Evolutionary conservation across 30 jellyfish, hydroid and myxozoan genomes (phyloP).

Genomic region (Calvadosia cruxmelitensis): DNA sequence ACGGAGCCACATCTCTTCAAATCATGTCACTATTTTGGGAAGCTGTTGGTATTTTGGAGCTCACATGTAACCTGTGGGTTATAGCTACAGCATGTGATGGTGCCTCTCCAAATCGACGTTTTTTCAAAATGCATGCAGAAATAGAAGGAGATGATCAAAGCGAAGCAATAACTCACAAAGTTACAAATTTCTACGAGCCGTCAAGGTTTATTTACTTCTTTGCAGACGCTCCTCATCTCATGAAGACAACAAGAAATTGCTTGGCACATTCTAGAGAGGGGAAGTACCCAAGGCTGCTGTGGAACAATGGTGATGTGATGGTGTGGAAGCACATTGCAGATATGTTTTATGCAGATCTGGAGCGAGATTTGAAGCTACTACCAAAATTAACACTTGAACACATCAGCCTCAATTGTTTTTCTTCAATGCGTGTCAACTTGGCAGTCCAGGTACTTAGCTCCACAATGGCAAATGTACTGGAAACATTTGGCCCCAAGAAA

Average conservation of each 20-base stretch:
- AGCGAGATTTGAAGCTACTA: slow-evolving; percentile 12
- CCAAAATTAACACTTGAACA: slow-evolving; percentile 45
- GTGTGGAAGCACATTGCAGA: slow-evolving; percentile 33
- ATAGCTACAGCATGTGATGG: slow-evolving; percentile 39
- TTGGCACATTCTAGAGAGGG: slow-evolving; percentile 32
- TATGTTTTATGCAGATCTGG: slow-evolving; percentile 15
- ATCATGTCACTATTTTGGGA: slow-evolving; percentile 47
- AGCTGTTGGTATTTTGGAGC: slow-evolving; percentile 30
- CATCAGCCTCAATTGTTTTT: slow-evolving; percentile 24
- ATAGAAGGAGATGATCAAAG: slow-evolving; percentile 3
- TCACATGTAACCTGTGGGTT: slow-evolving; percentile 38
- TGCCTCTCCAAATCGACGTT: slow-evolving; percentile 37
- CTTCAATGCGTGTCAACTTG: slow-evolving; percentile 26
- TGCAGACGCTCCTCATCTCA: slow-evolving; percentile 38
- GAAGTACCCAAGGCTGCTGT: slow-evolving; percentile 20
- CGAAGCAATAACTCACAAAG: slow-evolving; percentile 12
- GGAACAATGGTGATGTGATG: slow-evolving; percentile 34
- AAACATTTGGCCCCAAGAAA: slow-evolving; percentile 9
- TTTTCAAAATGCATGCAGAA: slow-evolving; percentile 22
- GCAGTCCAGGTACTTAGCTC: slow-evolving; percentile 44
- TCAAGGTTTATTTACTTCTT: slow-evolving; percentile 27
- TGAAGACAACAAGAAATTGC: slow-evolving; percentile 37
- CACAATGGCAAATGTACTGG: slow-evolving; percentile 35
- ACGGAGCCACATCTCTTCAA: slow-evolving; percentile 23
- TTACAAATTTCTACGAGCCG: slow-evolving; percentile 22